Conservation (phyloP, 2,888 invertebrate species). For the Ophioninae sp. region DNA sequence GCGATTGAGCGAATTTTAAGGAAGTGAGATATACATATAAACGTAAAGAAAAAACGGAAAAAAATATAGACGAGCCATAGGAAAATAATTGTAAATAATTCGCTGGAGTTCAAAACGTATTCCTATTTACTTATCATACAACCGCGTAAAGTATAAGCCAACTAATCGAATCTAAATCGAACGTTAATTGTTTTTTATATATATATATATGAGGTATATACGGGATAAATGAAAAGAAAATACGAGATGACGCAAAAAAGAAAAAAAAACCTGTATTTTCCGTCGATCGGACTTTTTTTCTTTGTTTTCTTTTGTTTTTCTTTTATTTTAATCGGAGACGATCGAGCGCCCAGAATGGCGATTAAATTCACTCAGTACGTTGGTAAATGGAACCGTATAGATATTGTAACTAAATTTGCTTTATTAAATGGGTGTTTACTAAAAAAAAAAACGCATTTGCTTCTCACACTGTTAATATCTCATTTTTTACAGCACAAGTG, state of each 20-base stretch:
- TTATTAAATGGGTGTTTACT: conserved; percentile 81
- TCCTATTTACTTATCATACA: conserved; percentile 75
- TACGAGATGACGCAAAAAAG: conserved; percentile 62
- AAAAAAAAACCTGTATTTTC: conserved; percentile 49
- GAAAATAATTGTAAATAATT: conserved; percentile 78
- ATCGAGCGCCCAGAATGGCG: conserved; percentile 55
- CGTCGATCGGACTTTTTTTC: conserved; percentile 40
- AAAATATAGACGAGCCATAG: conserved; percentile 62
- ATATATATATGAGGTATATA: conserved; percentile 66
- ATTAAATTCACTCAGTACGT: conserved; percentile 69
- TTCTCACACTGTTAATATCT: background rate
- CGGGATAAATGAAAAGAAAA: conserved; percentile 27
- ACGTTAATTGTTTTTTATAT: conserved; percentile 68
- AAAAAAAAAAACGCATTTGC: conserved; percentile 65
- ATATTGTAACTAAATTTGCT: conserved; percentile 80
- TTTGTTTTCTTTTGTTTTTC: conserved; percentile 20
- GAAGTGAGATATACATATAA: conserved; percentile 62
- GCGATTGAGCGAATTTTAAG: conserved; percentile 47
- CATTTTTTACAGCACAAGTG: conserved; percentile 1
- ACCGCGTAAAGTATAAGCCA: conserved; percentile 65
- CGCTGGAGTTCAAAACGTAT: conserved; percentile 78
- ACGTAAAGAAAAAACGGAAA: conserved; percentile 45
- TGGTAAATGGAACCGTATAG: conserved; percentile 71
- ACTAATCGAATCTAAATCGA: conserved; percentile 66
- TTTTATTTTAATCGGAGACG: conserved; percentile 30